Conservation (phyloP, 2,888 invertebrate genomes). For the Drosophila hamatofila region DNA sequence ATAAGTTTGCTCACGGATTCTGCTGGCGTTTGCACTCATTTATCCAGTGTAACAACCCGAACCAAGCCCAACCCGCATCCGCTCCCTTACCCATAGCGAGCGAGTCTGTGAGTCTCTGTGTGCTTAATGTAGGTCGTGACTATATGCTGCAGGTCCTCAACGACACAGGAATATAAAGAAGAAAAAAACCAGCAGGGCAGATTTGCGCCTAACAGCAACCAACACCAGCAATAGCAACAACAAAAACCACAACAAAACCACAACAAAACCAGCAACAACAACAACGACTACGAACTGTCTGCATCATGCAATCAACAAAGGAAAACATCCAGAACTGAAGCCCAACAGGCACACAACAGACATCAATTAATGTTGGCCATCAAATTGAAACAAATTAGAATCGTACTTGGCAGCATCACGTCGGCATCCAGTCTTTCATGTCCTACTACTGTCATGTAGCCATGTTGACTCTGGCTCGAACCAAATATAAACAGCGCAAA, state of each 20-base stretch:
- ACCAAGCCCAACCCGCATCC: neutral
- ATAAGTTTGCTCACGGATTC: constrained; percentile 40
- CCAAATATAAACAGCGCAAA: neutral
- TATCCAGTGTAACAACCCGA: constrained; percentile 27
- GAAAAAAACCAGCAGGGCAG: neutral
- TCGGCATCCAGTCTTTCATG: neutral
- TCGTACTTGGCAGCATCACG: constrained; percentile 5
- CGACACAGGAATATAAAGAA: constrained; percentile 1
- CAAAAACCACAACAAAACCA: neutral
- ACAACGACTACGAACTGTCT: neutral
- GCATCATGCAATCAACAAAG: constrained; percentile 21
- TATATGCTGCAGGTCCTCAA: constrained; percentile 6
- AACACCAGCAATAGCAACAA: neutral
- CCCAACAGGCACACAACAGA: constrained; percentile 21
- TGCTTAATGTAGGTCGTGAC: constrained; percentile 19
- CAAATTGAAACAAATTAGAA: constrained; percentile 48
- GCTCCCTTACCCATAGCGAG: neutral
- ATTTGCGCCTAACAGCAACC: constrained; percentile 1
- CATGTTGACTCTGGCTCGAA: neutral
- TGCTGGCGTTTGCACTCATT: constrained; percentile 41
- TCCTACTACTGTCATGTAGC: neutral
- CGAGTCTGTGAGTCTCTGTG: neutral
- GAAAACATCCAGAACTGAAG: constrained; percentile 1
- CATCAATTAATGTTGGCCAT: constrained; percentile 48
- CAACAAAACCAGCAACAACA: constrained; percentile 6